Evolutionary conservation across 2,888 invertebrate genomes (phyloP).

Genomic region (Phoenoteleia sp.): DNA sequence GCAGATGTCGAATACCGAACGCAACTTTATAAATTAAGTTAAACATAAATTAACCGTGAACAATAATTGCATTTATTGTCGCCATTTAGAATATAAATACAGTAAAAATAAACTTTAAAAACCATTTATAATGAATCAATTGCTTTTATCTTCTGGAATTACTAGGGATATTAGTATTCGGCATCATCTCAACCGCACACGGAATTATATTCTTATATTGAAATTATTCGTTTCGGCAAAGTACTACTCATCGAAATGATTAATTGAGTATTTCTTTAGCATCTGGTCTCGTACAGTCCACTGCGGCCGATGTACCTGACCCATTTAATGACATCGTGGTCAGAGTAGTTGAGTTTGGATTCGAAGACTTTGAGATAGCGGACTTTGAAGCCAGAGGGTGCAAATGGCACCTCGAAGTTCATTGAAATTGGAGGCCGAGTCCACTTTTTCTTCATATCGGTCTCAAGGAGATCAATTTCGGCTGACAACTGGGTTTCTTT

Average conservation of each 20-base stretch:
- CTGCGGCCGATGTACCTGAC: conserved; percentile 99
- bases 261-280: conserved; percentile 88
- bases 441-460: conserved; percentile 99
- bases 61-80: conserved; percentile 1
- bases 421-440: conserved; percentile 99
- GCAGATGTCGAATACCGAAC: conserved; percentile 8
- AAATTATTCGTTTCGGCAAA: conserved; percentile 76
- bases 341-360: conserved; percentile 99
- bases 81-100: conserved; percentile 1
- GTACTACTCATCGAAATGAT: conserved; percentile 58
- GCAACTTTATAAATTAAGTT: neutral
- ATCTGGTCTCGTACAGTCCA: conserved; percentile 99
- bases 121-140: neutral
- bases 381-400: conserved; percentile 99
- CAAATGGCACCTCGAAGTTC: conserved; percentile 99
- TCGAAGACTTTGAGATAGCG: conserved; percentile 99
- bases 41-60: neutral
- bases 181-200: conserved; percentile 4
- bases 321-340: conserved; percentile 99
- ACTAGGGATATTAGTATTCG: conserved; percentile 8
- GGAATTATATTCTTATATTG: conserved; percentile 67
- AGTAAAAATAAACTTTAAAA: neutral
- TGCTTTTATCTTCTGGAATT: no score
- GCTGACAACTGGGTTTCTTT: conserved; percentile 99
- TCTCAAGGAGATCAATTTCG: conserved; percentile 99